Base-by-base conservation (phyloP, 92 coral and sea anemone species). In the Palythoa grandis region DNA sequence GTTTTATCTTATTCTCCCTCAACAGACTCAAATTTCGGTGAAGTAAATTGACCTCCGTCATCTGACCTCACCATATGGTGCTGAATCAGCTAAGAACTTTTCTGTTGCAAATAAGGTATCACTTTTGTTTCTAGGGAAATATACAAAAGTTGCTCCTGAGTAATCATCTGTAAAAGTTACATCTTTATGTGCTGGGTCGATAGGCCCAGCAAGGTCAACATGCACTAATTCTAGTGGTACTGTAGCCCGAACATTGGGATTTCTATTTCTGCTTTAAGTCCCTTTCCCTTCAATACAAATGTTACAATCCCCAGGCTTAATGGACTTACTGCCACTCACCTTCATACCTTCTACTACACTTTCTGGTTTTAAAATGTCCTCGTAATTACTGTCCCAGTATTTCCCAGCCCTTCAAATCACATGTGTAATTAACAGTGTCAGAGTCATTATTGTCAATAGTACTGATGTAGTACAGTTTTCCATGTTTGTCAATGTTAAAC, bases 121-220 rank as follows among this genome's bases (percentile, higher is more conserved):
- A 65, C 87, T 86, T 52, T 86, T 87, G 69, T 82, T 66, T 74
- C 69, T 84, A 14, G 75, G 84, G 79, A 86, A 86, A 58, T 38
- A 85, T 43, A 84, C 85, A 63, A 66, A 72, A 22, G 25, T 65
- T 39, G 74, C 76, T 52, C 82, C 82, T 57, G 87, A 48, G 20
- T 73, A 89, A 52, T 85, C 86, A 60, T 72, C 86, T 65, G 87
- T 76, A 61, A 82, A n/a, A n/a, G n/a, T n/a, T 87, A 25, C 87
- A 47, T 80, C 90, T 60, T 83, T 90, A 79, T 88, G 83, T 14
- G 66, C 87, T 53, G 90, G 91, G 25, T 70, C 74, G 57, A 90
- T 47, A 73, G 86, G 93, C n/a, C 93, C 88, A 39, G 88, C 86
- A 43, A 83, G 79, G 70, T 83, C 90, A 83, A 77, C 77, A 72